Percentiles rank a stretch among this genome's conserved stretches.
These are phyloP conservation scores for Pseudomyrmex gracilis DNA, from an alignment of 1,140 invertebrate species.

Conservation along the genomic window DNA sequence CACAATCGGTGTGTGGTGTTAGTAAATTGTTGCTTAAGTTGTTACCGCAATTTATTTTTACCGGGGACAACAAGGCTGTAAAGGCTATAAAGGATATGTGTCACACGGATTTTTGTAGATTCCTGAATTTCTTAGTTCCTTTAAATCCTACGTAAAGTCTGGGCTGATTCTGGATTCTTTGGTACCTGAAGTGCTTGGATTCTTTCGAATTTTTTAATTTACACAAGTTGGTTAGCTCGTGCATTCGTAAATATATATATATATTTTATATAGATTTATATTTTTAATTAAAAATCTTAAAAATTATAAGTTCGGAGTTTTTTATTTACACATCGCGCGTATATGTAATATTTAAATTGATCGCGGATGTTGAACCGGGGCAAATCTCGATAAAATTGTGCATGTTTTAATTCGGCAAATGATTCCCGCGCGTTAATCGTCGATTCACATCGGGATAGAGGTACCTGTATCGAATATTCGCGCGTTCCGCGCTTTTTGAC, in stretches of 20 bases:
- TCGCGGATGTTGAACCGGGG: too few relatives aligned
- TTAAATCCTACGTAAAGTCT: neutral
- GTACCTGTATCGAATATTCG: too few relatives aligned
- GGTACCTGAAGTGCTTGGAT: neutral
- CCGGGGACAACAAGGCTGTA: neutral
- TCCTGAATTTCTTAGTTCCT: neutral
- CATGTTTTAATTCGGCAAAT: neutral
- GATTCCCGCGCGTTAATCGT: neutral
- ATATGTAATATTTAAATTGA: too few relatives aligned
- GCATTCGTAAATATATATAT: neutral
- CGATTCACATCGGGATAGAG: too few relatives aligned
- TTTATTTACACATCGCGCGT: too few relatives aligned
- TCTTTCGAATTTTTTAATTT: neutral
- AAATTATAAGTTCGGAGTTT: too few relatives aligned
- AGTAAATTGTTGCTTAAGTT: conserved; percentile 22
- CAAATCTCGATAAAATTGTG: neutral
- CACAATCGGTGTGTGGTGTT: conserved; percentile 29
- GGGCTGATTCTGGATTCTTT: neutral
- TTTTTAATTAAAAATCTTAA: too few relatives aligned
- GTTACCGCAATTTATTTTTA: conserved; percentile 18
- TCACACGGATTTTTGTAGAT: neutral
- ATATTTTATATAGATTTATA: too few relatives aligned
- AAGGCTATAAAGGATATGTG: too few relatives aligned
- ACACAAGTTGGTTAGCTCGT: neutral
- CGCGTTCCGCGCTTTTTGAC: too few relatives aligned